Evolutionary conservation across 1,140 invertebrate species (phyloP), one percentile per base, ranked within the genome.

Genomic region (Archegozetes longisetosus): DNA sequence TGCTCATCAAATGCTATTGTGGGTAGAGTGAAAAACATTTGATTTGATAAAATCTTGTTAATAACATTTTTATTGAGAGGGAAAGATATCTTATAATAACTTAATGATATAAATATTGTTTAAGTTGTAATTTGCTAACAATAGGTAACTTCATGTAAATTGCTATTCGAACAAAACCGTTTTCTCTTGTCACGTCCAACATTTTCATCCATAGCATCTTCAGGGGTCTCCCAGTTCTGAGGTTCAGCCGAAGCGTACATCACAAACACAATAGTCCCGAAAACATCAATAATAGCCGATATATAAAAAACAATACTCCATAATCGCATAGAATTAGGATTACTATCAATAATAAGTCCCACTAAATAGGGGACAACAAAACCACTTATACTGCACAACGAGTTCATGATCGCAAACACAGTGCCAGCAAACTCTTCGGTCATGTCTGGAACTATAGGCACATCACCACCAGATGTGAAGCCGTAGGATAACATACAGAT

Each of bases 361-460:
- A 55, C 61, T 6, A 63, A 23, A 25, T 55, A 63, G 17, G 62
- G 62, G 14, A 62, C 62, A 12, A 58, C 24, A 53, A 62, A 60
- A 4, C 61, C 61, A 26, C 22, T 62, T 3, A 53, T 32, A 1
- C 25, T 26, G 20, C 61, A 52, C 2, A 62, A 2, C 4, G 17
- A 17, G 29, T 63, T 63, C 25, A 55, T 58, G 12, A 63, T 14
- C 17, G 51, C 62, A 26, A 55, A 55, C 29, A 63, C 47, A 4
- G 61, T 52, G 3, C 62, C 60, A 1, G 62, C 46, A 22, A 55
- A 23, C 23, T 48, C 27, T n/a, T 26, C 47, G 14, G 61, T 57
- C 29, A 63, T 54, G 22, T 63, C 62, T 2, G 51, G 25, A 6
- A 56, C 53, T 17, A 29, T 23, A 1, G 53, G 48, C 9, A 63